Conservation (phyloP, 2,797 vertebrate genomes). For the Alcedo quadribrachys region DNA sequence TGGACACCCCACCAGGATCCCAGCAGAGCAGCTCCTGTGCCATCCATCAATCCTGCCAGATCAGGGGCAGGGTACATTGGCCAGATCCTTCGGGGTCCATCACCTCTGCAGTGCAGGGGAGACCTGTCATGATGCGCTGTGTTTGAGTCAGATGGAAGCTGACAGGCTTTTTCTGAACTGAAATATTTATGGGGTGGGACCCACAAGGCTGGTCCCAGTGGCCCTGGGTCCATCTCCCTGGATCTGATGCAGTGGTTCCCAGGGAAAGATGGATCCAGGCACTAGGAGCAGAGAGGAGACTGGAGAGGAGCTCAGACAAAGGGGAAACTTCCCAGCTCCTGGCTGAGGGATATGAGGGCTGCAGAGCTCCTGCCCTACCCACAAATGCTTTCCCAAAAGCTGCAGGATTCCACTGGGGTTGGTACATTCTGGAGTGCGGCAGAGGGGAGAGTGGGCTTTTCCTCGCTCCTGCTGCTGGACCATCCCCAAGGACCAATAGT, state of each 20-base stretch:
- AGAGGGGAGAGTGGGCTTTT: background rate
- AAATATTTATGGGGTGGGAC: conserved; percentile 65
- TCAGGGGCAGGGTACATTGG: background rate
- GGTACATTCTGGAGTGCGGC: background rate
- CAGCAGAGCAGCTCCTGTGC: background rate
- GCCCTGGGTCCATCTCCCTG: background rate
- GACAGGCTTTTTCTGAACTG: conserved; percentile 53
- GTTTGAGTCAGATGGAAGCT: conserved; percentile 54
- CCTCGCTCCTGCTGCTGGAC: background rate
- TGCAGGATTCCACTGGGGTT: background rate
- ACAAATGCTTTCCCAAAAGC: background rate
- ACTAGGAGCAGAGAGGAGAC: background rate
- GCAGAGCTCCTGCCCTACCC: background rate
- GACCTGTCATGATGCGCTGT: background rate
- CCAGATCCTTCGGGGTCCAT: background rate
- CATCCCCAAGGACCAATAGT: background rate
- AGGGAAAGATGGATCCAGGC: conserved; percentile 1
- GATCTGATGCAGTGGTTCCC: background rate
- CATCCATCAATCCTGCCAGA: background rate
- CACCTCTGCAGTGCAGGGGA: background rate
- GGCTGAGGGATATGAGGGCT: background rate
- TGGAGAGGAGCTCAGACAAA: background rate
- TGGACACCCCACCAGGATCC: fast-evolving
- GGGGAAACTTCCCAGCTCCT: background rate
- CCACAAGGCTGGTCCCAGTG: background rate